Percentiles rank a stretch among this genome's conserved stretches.
Conservation (phyloP, 2,797 vertebrate species). For the Rhinella marina region DNA sequence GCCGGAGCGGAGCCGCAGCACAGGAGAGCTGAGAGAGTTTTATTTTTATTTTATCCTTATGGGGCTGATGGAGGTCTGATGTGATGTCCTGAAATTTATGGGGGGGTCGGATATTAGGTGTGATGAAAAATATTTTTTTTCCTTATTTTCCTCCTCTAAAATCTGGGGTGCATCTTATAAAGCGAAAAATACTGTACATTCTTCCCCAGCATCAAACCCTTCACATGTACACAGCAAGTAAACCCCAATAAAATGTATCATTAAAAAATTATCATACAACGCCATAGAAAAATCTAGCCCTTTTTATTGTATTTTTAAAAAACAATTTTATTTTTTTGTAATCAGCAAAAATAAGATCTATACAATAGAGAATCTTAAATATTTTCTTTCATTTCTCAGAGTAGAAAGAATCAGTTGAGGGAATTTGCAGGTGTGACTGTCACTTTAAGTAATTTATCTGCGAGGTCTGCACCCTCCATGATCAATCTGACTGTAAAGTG, state of each 20-base stretch:
- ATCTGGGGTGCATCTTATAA: too few species aligned
- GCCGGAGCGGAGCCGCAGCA: too few species aligned
- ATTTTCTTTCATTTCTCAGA: conserved; percentile 25
- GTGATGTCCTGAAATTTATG: too few species aligned
- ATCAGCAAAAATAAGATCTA: conserved; percentile 47
- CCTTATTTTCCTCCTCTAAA: too few species aligned
- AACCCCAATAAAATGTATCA: neutral
- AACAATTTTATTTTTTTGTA: conserved; percentile 45
- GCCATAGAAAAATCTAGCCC: conserved; percentile 42
- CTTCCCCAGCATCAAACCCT: too few species aligned
- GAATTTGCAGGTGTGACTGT: neutral
- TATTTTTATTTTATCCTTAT: too few species aligned
- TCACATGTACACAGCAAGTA: neutral
- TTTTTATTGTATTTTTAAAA: conserved; percentile 35
- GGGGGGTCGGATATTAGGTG: too few species aligned
- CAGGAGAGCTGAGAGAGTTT: too few species aligned
- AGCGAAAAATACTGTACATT: too few species aligned
- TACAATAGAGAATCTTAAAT: conserved; percentile 43
- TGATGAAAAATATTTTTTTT: too few species aligned
- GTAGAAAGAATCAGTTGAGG: conserved; percentile 1
- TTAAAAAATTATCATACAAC: neutral
- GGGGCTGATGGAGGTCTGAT: too few species aligned
- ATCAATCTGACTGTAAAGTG: neutral
- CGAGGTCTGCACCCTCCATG: neutral
- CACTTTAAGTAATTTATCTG: conserved; percentile 4